Base-by-base conservation (phyloP, 2,113 vertebrate species). In the Silurus asotus region DNA sequence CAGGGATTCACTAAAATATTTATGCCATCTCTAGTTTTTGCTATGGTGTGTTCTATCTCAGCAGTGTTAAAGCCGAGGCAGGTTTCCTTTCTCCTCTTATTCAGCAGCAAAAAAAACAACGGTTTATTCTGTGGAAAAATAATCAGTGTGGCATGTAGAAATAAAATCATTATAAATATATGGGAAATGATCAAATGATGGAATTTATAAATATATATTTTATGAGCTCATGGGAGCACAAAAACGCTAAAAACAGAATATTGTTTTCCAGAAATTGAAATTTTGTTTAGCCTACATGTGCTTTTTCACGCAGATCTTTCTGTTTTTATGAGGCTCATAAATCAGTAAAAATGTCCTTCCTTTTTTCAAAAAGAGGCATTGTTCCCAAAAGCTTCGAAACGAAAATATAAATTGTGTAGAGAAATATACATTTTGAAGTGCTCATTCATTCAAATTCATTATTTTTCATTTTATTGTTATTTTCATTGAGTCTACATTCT, bases 311-410 rank as follows among this genome's bases (percentile, higher is more conserved):
- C 17, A 23, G 75, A 58, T 78, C 53, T 37, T 81, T 64, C 78
- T 62, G 37, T 48, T 48, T 81, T 81, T 61, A 59, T 80, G 78
- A 48, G 13, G 17, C 78, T n/a, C 79, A 81, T 64, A 64, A 59
- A 81, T 81, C 79, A 81, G 37, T 81, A 20, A 64, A 81, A 48
- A 37, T 64, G 56, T 59, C 48, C 62, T 81, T 49, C 28, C 79
- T n/a, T 48, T 81, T 81, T 81, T 81, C 14, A 79, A 79, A 79
- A 58, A 19, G 20, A 13, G 48, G 28, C 58, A 80, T 80, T 80
- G 56, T 61, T 80, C 53, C 20, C 28, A 9, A 19, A 80, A 80
- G 15, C 55, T 59, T 80, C 28, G 13, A n/a, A 2, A 49, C 6
- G 15, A 15, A 5, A 14, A 4, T 9, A 4, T 9, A 4, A 2